Percentiles rank a stretch among this genome's conserved stretches.
Conservation (phyloP, 2,888 invertebrate genomes). For the Notocelia uddmanniana region DNA sequence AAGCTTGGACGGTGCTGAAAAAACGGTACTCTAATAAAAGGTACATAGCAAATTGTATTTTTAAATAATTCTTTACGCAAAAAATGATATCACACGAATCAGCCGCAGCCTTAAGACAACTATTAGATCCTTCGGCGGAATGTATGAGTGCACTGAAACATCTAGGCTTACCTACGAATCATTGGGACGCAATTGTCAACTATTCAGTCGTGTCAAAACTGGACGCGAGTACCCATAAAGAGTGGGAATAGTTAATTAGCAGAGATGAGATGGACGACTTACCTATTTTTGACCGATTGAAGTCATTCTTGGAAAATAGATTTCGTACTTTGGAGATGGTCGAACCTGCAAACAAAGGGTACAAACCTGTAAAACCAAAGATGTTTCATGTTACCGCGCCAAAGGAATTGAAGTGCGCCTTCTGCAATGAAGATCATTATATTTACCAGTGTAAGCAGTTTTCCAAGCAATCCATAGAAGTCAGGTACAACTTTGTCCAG, state of each 20-base stretch:
- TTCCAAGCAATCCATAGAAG: slow-evolving; percentile 5
- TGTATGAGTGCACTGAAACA: slow-evolving; percentile 17
- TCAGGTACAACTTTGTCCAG: slow-evolving; percentile 8
- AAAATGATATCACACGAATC: no score
- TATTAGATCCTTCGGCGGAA: slow-evolving; percentile 12
- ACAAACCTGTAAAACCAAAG: slow-evolving; percentile 18
- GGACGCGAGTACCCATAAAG: neutral
- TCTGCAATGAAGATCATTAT: slow-evolving; percentile 19
- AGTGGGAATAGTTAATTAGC: slow-evolving; percentile 22
- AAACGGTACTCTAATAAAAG: no score
- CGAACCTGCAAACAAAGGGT: slow-evolving; percentile 7
- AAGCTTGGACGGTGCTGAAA: no score
- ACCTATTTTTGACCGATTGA: slow-evolving; percentile 3
- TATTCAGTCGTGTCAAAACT: slow-evolving; percentile 2
- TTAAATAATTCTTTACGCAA: no score
- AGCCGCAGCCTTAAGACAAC: neutral
- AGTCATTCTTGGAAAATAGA: slow-evolving; percentile 6
- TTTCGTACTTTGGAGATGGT: slow-evolving; percentile 24
- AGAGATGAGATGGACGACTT: neutral
- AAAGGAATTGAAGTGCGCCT: neutral
- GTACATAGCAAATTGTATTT: no score
- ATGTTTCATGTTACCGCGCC: slow-evolving; percentile 8
- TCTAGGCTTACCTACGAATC: neutral
- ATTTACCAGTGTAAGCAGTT: slow-evolving; percentile 19
- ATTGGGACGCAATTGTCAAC: slow-evolving; percentile 10